These are phyloP conservation scores for Muricea muricata DNA, from an alignment of 92 coral and sea anemone species.

Conservation along the genomic window DNA sequence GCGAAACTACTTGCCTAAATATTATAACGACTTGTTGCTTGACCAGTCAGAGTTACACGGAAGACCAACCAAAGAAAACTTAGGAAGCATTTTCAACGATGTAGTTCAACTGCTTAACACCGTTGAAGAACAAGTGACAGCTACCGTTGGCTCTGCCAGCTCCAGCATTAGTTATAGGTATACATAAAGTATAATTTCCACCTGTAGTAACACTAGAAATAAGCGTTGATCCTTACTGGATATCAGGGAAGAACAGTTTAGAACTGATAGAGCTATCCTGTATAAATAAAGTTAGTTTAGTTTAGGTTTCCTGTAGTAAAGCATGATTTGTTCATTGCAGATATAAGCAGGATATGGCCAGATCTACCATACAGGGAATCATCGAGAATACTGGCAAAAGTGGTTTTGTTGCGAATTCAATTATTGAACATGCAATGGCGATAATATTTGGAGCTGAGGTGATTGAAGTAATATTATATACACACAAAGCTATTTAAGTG, in stretches of 20 bases:
- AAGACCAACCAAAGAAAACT: background rate
- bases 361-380: background rate
- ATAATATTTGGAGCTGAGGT: constrained; percentile 4
- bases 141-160: background rate
- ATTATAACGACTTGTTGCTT: constrained; percentile 44
- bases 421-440: constrained; percentile 9
- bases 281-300: no score
- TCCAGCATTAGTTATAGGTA: background rate
- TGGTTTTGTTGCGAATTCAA: background rate
- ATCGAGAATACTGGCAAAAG: background rate
- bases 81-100: background rate
- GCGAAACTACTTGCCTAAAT: constrained; percentile 59
- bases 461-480: no score
- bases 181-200: background rate
- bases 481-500: no score
- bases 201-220: no score
- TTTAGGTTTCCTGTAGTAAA: no score
- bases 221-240: background rate
- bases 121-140: background rate
- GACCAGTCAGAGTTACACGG: background rate
- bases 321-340: background rate
- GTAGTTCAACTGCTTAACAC: background rate
- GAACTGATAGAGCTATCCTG: no score
- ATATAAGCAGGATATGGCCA: background rate
- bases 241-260: background rate